Percentiles rank a stretch among this genome's conserved stretches.
Evolutionary conservation across 2,888 invertebrate genomes (phyloP).

Genomic region (Plagodis dolabraria): DNA sequence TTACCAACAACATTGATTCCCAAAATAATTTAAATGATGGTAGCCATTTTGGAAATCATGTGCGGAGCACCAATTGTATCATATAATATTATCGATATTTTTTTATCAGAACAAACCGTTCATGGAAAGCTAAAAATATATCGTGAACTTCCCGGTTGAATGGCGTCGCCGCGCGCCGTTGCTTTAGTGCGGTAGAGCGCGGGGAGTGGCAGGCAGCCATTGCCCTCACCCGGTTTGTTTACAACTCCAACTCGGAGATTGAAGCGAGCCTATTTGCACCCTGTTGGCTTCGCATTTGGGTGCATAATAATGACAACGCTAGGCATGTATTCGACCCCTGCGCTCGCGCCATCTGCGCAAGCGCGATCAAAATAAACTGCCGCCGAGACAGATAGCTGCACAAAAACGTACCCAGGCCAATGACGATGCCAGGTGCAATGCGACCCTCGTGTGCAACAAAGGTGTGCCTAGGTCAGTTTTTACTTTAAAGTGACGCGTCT

Average conservation of each 20-base stretch:
- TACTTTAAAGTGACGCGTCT: constrained; percentile 49
- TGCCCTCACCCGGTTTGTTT: constrained; percentile 84
- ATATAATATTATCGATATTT: no score
- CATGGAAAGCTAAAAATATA: constrained; percentile 80
- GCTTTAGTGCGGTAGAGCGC: constrained; percentile 51
- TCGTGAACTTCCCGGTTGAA: constrained; percentile 84
- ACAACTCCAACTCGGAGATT: constrained; percentile 65
- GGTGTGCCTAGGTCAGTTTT: constrained; percentile 77
- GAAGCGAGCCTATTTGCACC: constrained; percentile 62
- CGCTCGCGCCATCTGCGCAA: constrained; percentile 79
- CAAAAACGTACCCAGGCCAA: constrained; percentile 62
- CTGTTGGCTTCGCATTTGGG: constrained; percentile 59
- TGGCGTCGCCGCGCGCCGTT: constrained; percentile 71
- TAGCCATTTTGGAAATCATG: no score
- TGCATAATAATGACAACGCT: constrained; percentile 55
- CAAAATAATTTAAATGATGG: not conserved
- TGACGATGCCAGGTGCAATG: constrained; percentile 68
- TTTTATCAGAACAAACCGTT: constrained; percentile 59
- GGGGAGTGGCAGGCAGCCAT: constrained; percentile 81
- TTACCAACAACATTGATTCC: not conserved
- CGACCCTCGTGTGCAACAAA: constrained; percentile 59
- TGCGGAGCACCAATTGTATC: no score
- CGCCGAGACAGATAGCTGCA: constrained; percentile 67
- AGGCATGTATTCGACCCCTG: constrained; percentile 56
- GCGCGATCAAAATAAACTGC: constrained; percentile 79